Conservation (phyloP, 1,140 invertebrate genomes). For the Babylonia areolata region DNA sequence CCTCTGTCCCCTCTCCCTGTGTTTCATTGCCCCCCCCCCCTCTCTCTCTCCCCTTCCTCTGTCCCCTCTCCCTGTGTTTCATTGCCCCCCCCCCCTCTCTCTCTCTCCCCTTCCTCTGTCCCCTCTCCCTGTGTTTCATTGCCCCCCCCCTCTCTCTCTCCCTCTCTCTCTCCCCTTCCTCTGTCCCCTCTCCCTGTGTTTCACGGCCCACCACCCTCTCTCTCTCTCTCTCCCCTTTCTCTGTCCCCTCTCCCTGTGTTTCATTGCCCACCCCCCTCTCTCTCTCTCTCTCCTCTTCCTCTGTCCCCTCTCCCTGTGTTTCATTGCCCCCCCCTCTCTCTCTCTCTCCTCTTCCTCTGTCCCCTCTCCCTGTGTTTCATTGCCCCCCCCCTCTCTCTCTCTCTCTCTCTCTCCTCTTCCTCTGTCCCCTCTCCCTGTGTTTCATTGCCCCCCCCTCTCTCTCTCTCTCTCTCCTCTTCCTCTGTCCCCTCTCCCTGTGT, state of each 20-base stretch:
- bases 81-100: background rate
- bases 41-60: background rate
- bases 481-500: background rate
- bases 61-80: too few relatives aligned
- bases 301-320: background rate
- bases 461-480: background rate
- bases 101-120: background rate
- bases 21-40: too few relatives aligned
- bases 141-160: background rate
- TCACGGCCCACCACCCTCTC: background rate
- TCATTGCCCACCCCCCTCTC: background rate
- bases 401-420: too few relatives aligned
- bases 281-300: background rate
- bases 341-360: background rate
- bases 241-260: too few relatives aligned
- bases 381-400: too few relatives aligned
- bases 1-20: too few relatives aligned
- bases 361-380: too few relatives aligned
- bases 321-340: background rate
- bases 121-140: background rate
- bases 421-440: background rate
- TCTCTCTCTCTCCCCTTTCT: background rate
- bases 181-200: too few relatives aligned
- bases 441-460: background rate
- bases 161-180: background rate